Evolutionary conservation across 1,140 invertebrate species (phyloP).

Genomic region (Metopolophium dirhodum): DNA sequence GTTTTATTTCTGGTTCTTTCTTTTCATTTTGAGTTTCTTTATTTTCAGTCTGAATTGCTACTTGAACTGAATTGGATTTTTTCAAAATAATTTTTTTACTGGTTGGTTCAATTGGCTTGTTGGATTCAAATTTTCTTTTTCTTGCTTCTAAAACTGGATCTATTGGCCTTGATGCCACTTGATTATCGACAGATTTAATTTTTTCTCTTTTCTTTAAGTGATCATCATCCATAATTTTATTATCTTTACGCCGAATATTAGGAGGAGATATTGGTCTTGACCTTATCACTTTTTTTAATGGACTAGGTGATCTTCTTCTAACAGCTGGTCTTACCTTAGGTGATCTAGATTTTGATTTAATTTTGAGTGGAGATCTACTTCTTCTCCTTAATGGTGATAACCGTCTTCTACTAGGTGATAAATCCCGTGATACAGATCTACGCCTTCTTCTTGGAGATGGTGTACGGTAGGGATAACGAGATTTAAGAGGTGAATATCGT

Average conservation of each 20-base stretch:
- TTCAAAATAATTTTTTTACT: constrained; percentile 56
- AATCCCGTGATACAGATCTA: constrained; percentile 37
- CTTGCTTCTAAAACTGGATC: constrained; percentile 57
- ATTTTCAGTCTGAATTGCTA: constrained; percentile 52
- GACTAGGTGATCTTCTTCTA: constrained; percentile 49
- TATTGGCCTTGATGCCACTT: neutral
- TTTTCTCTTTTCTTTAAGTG: constrained; percentile 31
- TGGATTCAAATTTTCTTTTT: constrained; percentile 58
- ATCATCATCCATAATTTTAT: constrained; percentile 31
- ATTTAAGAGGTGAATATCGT: constrained; percentile 36
- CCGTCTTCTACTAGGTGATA: constrained; percentile 44
- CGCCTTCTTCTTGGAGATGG: constrained; percentile 51
- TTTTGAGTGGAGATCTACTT: constrained; percentile 40
- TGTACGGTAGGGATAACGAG: constrained; percentile 45
- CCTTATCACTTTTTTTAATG: constrained; percentile 20
- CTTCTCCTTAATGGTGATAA: constrained; percentile 50
- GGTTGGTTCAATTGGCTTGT: constrained; percentile 48
- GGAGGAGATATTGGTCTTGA: constrained; percentile 36
- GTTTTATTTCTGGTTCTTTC: neutral
- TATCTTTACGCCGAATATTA: constrained; percentile 37
- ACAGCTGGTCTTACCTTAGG: constrained; percentile 1
- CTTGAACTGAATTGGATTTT: constrained; percentile 51
- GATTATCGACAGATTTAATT: neutral
- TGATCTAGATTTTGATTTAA: constrained; percentile 53
- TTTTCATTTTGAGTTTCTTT: constrained; percentile 23